Percentiles rank a stretch among this genome's conserved stretches.
phyloP scores from a whole-genome alignment of 2,797 vertebrate genomes.

The Anniella stebbinsi region DNA sequence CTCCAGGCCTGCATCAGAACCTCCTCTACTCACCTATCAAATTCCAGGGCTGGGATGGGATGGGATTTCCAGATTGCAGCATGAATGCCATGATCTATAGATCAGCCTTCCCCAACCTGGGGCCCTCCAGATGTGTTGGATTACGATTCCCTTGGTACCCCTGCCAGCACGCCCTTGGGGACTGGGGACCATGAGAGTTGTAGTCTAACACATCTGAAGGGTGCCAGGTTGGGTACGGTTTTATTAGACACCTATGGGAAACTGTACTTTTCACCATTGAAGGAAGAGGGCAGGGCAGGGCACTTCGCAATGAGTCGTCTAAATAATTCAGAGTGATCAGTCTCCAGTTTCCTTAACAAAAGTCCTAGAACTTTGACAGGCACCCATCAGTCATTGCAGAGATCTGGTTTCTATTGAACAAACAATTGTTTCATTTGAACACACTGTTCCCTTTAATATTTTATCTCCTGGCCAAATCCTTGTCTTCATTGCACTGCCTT shows the following conservation, averaged over 20 bases:
- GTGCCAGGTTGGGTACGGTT: too few species aligned
- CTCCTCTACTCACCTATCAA: background rate
- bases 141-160: too few species aligned
- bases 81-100: background rate
- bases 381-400: background rate
- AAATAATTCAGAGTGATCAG: conserved; percentile 25
- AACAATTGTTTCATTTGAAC: conserved; percentile 35
- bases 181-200: background rate
- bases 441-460: conserved; percentile 40
- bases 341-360: conserved; percentile 20
- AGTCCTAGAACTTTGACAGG: conserved; percentile 11
- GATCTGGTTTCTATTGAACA: conserved; percentile 39
- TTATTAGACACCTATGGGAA: background rate
- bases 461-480: conserved; percentile 20
- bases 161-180: too few species aligned
- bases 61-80: background rate
- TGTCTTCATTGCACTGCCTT: background rate
- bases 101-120: background rate
- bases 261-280: background rate
- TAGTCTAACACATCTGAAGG: background rate
- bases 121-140: too few species aligned
- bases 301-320: background rate
- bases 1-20: background rate
- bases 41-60: background rate
- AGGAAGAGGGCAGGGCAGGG: background rate